A percentile compares a stretch with the other conserved stretches of the same genome.
Evolutionary conservation across 2,113 vertebrate genomes (phyloP).

Genomic region (Chelonoidis abingdonii): DNA sequence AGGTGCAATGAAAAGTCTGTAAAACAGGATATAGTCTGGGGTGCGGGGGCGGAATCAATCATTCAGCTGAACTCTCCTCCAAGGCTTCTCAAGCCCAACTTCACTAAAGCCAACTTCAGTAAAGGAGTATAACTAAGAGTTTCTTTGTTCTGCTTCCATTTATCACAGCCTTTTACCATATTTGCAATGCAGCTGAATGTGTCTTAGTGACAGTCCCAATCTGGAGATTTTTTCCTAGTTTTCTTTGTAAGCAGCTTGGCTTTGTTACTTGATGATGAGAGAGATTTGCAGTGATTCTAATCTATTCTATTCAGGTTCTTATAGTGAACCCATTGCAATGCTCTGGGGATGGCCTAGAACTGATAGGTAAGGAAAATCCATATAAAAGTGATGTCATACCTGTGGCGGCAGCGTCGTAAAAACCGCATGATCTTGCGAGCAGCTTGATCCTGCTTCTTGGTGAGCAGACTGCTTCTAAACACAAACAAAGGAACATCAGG

Average conservation of each 20-base stretch:
- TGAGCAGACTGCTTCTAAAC: slow-evolving; percentile 95
- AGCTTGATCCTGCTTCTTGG: slow-evolving; percentile 99
- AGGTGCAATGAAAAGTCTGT: background rate
- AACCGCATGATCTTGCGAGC: slow-evolving; percentile 99
- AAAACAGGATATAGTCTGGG: background rate
- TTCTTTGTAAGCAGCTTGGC: background rate
- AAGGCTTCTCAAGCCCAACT: background rate
- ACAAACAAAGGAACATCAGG: background rate
- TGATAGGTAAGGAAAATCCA: background rate
- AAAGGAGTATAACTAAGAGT: background rate
- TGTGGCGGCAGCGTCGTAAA: slow-evolving; percentile 98
- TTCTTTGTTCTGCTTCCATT: background rate
- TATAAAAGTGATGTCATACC: slow-evolving; percentile 75
- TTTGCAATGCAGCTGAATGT: accelerated
- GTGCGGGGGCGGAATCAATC: no score
- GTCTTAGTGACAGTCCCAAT: background rate
- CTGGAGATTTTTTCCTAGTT: background rate
- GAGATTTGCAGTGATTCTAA: background rate
- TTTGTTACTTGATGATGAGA: background rate
- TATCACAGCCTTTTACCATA: background rate
- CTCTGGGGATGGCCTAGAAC: background rate
- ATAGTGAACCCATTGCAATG: background rate
- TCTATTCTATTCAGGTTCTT: background rate
- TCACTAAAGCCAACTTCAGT: background rate
- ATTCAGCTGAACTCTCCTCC: background rate